phyloP scores from a whole-genome alignment of 2,797 vertebrate genomes.

The Phoebastria nigripes region DNA sequence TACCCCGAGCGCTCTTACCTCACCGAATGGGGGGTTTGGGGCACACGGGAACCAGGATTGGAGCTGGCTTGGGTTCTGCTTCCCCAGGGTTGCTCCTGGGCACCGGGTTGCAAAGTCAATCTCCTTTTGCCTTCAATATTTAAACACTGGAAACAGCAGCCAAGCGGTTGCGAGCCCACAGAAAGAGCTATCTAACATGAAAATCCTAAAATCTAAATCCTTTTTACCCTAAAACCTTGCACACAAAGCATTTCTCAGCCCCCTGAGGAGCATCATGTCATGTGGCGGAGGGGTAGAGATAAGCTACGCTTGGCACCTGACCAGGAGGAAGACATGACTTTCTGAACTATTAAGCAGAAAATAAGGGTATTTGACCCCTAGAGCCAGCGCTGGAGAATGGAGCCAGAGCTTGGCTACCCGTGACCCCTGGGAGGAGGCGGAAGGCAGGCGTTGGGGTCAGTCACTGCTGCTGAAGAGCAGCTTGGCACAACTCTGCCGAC shows the following conservation, averaged over 20 bases:
- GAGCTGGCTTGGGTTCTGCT: not conserved
- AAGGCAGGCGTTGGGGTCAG: rapidly evolving
- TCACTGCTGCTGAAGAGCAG: not conserved
- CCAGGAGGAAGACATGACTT: not conserved
- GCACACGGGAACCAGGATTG: rapidly evolving
- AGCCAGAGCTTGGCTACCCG: no score
- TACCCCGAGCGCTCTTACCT: rapidly evolving
- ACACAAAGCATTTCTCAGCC: rapidly evolving
- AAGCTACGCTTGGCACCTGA: not conserved
- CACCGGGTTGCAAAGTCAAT: not conserved
- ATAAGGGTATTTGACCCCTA: not conserved
- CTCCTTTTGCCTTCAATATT: not conserved
- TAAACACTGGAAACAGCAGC: not conserved
- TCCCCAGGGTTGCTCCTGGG: not conserved
- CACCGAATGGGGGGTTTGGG: rapidly evolving
- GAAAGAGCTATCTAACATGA: not conserved
- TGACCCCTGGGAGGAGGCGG: not conserved
- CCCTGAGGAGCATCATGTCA: not conserved
- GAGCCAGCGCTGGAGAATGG: not conserved
- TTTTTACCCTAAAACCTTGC: not conserved
- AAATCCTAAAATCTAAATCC: not conserved
- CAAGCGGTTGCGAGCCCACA: not conserved
- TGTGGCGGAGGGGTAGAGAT: not conserved
- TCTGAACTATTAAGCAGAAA: not conserved
- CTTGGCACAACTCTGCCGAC: not conserved